phyloP scores from a whole-genome alignment of 2,888 invertebrate species.

The Rotaria sp. region DNA sequence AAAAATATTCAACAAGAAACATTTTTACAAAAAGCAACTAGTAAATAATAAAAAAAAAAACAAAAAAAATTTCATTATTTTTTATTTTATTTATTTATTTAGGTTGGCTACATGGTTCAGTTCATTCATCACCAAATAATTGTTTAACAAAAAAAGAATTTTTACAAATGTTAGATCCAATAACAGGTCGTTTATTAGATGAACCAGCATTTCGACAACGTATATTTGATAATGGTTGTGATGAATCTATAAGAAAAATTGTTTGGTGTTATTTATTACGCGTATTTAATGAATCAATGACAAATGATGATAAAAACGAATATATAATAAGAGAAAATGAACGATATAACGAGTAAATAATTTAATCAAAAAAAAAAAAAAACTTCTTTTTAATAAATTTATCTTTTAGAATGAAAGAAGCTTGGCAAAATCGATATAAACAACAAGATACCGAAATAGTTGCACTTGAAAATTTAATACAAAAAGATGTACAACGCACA shows the following conservation, averaged over 20 bases:
- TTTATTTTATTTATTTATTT: background rate
- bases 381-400: background rate
- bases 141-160: conserved; percentile 14
- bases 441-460: conserved; percentile 41
- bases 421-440: conserved; percentile 19
- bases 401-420: conserved; percentile 22
- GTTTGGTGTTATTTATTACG: conserved; percentile 94
- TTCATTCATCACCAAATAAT: background rate
- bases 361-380: background rate
- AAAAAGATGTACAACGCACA: conserved; percentile 89
- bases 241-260: conserved; percentile 73
- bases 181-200: conserved; percentile 33
- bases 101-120: conserved; percentile 12
- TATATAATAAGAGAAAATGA: background rate
- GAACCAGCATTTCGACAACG: conserved; percentile 31
- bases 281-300: conserved; percentile 68
- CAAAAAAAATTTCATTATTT: background rate
- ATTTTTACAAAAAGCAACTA: conserved; percentile 16
- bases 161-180: background rate
- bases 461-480: conserved; percentile 85
- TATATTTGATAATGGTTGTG: conserved; percentile 64
- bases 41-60: background rate
- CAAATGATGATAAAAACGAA: conserved; percentile 48
- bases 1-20: background rate
- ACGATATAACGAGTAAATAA: background rate